Base-by-base conservation (phyloP, 2,113 vertebrate genomes). In the Cheirogaleus medius region DNA sequence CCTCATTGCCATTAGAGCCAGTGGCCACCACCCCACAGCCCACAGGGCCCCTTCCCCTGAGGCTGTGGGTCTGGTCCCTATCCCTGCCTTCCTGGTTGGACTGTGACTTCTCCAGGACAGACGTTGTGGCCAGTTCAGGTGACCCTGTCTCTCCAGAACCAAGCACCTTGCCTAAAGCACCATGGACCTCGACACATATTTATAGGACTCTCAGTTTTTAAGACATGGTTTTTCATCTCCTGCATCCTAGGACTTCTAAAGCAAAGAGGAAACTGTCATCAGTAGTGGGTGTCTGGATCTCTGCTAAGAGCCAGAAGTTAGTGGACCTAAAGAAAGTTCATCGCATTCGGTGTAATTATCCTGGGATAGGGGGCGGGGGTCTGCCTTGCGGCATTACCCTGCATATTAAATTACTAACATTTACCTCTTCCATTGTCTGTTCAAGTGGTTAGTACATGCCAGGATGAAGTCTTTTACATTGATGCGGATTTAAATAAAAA, bases 111-210 rank as follows among this genome's bases (percentile, higher is more conserved):
- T 73, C 54, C 3, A 29, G 54, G 39, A 90, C 76, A 56, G 71
- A 86, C 1, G 32, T 34, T 2, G 0, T 7, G 39, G 64, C 47
- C 20, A n/a, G n/a, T 81, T 29, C 66, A 58, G 80, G n/a, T 10
- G 63, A 32, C 29, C 23, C 80, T 66, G 34, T 12, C 63, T 83
- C 23, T 2, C 66, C 8, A 47, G 39, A 54, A 54, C 68, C 13
- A 9, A 80, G 64, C 11, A 20, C 34, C 68, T 37, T n/a, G 3
- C 27, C 60, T 23, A 66, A 54, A 63, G 10, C n/a, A 11, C 9
- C 8, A 0, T 0, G 44, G 52, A 27, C 25, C 18, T 34, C 11
- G 3, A 8, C n/a, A 8, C 1, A 5, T 18, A 6, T 83, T 69
- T 23, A 18, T 2, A 8, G 25, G 52, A 80, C 68, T 39, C 27